Conservation (phyloP, 1,140 invertebrate genomes). For the Chrysopa pallens region DNA sequence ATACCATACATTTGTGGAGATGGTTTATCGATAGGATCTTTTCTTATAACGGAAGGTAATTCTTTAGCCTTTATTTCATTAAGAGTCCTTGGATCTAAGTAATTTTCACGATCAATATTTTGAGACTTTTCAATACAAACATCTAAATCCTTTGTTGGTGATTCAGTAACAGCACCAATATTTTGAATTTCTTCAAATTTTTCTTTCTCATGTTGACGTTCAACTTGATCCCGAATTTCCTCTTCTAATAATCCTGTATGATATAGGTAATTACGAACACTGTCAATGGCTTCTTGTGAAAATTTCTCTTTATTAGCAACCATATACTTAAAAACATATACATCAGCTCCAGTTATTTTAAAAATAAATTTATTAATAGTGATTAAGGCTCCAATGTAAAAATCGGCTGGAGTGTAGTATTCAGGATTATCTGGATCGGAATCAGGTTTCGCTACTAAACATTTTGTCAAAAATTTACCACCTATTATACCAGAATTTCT, state of each 20-base stretch:
- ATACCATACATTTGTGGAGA: no score
- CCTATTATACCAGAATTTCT: conserved; percentile 46
- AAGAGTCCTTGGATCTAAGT: no score
- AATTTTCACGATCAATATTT: no score
- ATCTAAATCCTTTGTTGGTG: no score
- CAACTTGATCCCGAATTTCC: conserved; percentile 24
- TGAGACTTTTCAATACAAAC: no score
- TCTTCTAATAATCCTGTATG: conserved; percentile 33
- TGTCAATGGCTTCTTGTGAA: conserved; percentile 34
- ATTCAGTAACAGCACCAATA: no score
- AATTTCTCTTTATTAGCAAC: conserved; percentile 49
- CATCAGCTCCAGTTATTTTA: conserved; percentile 42
- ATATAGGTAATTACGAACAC: conserved; percentile 39
- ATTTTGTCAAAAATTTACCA: conserved; percentile 52
- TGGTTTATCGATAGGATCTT: no score
- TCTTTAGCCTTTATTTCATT: no score
- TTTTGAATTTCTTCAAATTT: background rate
- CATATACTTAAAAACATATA: conserved; percentile 50
- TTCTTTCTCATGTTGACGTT: conserved; percentile 12
- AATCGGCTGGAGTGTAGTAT: conserved; percentile 46
- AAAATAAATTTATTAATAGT: conserved; percentile 46
- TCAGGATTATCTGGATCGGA: conserved; percentile 35
- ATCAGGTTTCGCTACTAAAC: conserved; percentile 44
- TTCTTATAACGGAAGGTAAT: no score
- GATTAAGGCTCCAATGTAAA: conserved; percentile 43